These are phyloP conservation scores for Betta splendens DNA, from an alignment of 2,797 vertebrate genomes.

Conservation along the genomic window DNA sequence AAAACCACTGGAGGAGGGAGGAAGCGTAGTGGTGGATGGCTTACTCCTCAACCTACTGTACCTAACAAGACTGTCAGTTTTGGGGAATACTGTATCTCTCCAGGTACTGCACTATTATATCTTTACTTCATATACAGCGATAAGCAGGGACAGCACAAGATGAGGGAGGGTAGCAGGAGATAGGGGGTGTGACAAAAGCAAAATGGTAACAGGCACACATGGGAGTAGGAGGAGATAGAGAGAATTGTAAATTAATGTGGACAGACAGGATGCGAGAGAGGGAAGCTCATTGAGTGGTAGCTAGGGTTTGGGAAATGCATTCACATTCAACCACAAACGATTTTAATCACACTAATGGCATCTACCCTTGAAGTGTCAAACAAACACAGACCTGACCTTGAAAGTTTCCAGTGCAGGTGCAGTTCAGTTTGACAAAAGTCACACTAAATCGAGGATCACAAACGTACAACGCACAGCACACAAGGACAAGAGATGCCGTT, in stretches of 20 bases:
- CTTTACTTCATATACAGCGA: slow-evolving; percentile 23
- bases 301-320: slow-evolving; percentile 46
- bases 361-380: slow-evolving; percentile 19
- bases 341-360: slow-evolving; percentile 51
- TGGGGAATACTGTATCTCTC: slow-evolving; percentile 10
- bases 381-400: slow-evolving; percentile 52
- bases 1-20: slow-evolving; percentile 39
- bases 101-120: slow-evolving; percentile 15
- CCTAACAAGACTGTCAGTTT: slow-evolving; percentile 36
- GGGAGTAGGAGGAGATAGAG: not conserved
- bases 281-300: slow-evolving; percentile 47
- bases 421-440: slow-evolving; percentile 39
- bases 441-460: slow-evolving; percentile 12
- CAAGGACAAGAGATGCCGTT: not conserved
- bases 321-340: slow-evolving; percentile 50
- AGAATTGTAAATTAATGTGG: slow-evolving; percentile 30
- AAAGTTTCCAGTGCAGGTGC: slow-evolving; percentile 49
- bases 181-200: slow-evolving; percentile 3
- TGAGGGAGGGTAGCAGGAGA: not conserved
- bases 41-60: slow-evolving; percentile 16
- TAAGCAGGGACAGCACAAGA: slow-evolving; percentile 12
- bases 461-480: not conserved
- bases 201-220: slow-evolving; percentile 18
- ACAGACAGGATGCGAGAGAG: slow-evolving; percentile 20
- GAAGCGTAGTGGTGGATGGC: slow-evolving; percentile 27